Evolutionary conservation across 2,797 vertebrate genomes (phyloP).

Genomic region (Myotis findleyi): DNA sequence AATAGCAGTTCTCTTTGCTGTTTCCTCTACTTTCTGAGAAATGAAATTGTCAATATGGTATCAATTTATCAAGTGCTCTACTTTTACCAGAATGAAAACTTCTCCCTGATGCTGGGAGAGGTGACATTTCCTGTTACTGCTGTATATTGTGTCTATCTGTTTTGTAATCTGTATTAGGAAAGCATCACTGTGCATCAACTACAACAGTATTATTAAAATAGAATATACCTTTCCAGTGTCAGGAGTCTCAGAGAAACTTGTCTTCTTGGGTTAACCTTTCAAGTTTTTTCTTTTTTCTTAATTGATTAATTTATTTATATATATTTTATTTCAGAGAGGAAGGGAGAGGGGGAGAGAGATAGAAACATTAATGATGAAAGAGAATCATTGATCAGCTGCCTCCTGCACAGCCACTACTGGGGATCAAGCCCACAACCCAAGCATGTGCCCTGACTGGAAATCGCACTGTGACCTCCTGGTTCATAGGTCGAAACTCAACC

Average conservation of each 20-base stretch:
- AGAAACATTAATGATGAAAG: too few relatives aligned
- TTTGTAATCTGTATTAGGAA: constrained; percentile 56
- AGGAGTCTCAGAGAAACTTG: neutral
- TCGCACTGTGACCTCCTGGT: too few relatives aligned
- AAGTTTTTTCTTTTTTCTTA: neutral
- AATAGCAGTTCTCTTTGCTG: constrained; percentile 51
- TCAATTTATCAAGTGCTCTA: constrained; percentile 59
- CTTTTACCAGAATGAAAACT: constrained; percentile 70
- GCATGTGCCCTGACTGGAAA: too few relatives aligned
- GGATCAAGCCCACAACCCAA: too few relatives aligned
- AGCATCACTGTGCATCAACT: neutral
- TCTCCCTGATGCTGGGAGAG: constrained; percentile 29
- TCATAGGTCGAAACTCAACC: too few relatives aligned
- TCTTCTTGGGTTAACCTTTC: constrained; percentile 24
- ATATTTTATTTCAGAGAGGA: too few relatives aligned
- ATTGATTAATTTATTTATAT: too few relatives aligned
- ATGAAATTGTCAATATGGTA: constrained; percentile 58
- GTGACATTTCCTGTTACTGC: constrained; percentile 2
- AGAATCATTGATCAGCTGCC: too few relatives aligned
- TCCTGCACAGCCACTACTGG: too few relatives aligned
- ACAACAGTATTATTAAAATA: neutral
- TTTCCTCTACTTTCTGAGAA: constrained; percentile 74
- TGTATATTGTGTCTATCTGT: constrained; percentile 22
- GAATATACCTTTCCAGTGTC: neutral
- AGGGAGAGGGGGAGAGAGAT: too few relatives aligned